phyloP scores from a whole-genome alignment of 1,140 invertebrate genomes.

The Drosophila repleta region DNA sequence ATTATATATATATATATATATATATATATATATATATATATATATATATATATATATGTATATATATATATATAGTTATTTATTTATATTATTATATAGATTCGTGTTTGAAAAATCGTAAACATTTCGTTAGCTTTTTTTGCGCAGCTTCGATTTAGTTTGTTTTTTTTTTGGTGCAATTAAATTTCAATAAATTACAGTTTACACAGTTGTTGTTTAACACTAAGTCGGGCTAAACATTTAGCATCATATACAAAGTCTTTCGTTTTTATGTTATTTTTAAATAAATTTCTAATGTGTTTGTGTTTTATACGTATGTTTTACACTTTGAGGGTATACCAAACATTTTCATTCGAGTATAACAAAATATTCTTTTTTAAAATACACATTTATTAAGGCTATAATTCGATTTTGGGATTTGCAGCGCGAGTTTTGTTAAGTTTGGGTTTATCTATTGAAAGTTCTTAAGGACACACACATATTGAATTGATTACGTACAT shows the following conservation, averaged over 20 bases:
- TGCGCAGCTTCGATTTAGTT: slow-evolving; percentile 10
- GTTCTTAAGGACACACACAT: slow-evolving; percentile 21
- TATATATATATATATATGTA: slow-evolving; percentile 60
- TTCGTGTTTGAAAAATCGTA: slow-evolving; percentile 65
- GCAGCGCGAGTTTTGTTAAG: background rate
- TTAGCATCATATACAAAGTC: slow-evolving; percentile 81
- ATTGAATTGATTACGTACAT: slow-evolving; percentile 52
- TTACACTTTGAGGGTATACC: slow-evolving; percentile 56
- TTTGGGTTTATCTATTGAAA: slow-evolving; percentile 49
- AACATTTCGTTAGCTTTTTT: slow-evolving; percentile 46
- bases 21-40: slow-evolving; percentile 59
- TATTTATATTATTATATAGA: slow-evolving; percentile 36
- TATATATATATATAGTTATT: slow-evolving; percentile 30
- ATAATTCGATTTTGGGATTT: slow-evolving; percentile 49
- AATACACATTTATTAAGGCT: slow-evolving; percentile 59
- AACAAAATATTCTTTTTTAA: slow-evolving; percentile 67
- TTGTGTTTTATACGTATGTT: slow-evolving; percentile 45
- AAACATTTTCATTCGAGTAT: slow-evolving; percentile 58
- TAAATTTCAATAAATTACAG: slow-evolving; percentile 80
- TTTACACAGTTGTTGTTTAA: slow-evolving; percentile 50
- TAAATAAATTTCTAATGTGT: slow-evolving; percentile 70
- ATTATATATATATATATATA: slow-evolving; percentile 66
- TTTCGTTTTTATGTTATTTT: slow-evolving; percentile 63
- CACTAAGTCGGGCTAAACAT: slow-evolving; percentile 61
- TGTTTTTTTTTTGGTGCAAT: slow-evolving; percentile 75